phyloP scores from a whole-genome alignment of 1,140 invertebrate species.

The Papilio aristodemus region DNA sequence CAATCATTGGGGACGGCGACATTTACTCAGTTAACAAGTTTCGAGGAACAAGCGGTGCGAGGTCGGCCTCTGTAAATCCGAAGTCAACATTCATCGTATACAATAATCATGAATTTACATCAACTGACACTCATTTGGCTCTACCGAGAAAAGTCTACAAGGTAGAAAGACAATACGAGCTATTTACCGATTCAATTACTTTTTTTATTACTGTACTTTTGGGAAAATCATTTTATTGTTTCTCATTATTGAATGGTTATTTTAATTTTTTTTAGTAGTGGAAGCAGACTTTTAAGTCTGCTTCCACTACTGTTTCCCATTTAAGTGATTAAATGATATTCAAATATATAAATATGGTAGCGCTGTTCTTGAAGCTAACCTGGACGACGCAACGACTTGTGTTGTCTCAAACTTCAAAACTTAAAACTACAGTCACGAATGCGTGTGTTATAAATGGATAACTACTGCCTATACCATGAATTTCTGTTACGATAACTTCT shows the following conservation, averaged over 20 bases:
- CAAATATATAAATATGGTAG: too few species aligned
- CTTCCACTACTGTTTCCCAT: too few species aligned
- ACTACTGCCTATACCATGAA: too few species aligned
- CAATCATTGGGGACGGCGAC: neutral
- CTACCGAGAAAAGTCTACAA: constrained; percentile 14
- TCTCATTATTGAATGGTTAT: neutral
- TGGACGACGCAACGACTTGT: too few species aligned
- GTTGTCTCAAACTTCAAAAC: too few species aligned
- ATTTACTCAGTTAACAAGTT: constrained; percentile 1
- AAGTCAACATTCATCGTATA: constrained; percentile 9
- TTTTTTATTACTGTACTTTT: neutral
- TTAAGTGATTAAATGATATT: too few species aligned
- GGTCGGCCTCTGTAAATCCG: neutral
- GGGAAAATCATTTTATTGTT: neutral
- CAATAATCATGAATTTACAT: neutral
- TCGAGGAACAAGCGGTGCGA: constrained; percentile 4
- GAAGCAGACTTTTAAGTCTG: too few species aligned
- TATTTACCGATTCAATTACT: neutral
- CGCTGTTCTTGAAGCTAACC: too few species aligned
- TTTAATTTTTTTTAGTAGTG: too few species aligned
- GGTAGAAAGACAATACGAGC: neutral
- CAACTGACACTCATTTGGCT: neutral
- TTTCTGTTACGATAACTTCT: too few species aligned
- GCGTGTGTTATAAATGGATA: too few species aligned
- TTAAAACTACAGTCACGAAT: too few species aligned